Evolutionary conservation across 2,113 vertebrate species (phyloP), one percentile per base, ranked within the genome.

Genomic region (Prunella fulvescens): DNA sequence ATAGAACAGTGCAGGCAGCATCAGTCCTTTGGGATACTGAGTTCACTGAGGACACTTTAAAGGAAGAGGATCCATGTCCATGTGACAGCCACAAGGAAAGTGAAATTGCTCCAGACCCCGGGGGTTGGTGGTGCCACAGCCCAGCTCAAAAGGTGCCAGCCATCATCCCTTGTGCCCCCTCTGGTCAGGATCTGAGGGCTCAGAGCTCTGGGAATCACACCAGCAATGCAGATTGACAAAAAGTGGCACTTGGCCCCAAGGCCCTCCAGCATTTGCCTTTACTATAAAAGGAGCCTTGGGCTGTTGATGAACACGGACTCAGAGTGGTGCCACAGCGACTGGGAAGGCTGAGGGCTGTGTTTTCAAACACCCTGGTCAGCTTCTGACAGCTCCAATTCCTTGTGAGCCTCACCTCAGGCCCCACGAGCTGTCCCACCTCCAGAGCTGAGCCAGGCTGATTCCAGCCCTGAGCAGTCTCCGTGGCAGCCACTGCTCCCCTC

Each of bases 401-500:
- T n/a, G 3, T 5, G 23, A 78, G 11, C 37, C 56, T 74, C 88
- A 76, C 60, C 90, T 85, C 78, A 17, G 62, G 79, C n/a, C 42
- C 40, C 33, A 11, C 0, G 2, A 44, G 50, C 33, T 50, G 50
- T 7, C 72, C 81, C 11, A 4, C 24, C 39, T 61, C 64, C 80
- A 79, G 48, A 64, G 47, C 90, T 69, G 61, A 11, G n/a, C 53
- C 1, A 1, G 3, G 23, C 14, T 64, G 11, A 64, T 76, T 60
- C 14, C 26, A 56, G 29, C 3, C 0, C 44, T 14, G 11, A 29
- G 44, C 19, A 18, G 11, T 11, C 39, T 40, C 35, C 14, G 97
- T 86, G 97, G 97, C 98, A 98, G 93, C 50, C 97, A 87, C 62
- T 96, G 97, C 54, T 97, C 89, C 6, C 96, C 98, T 40, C 64